phyloP scores from a whole-genome alignment of 2,888 invertebrate genomes.

The Lepetodrilus schrolli region DNA sequence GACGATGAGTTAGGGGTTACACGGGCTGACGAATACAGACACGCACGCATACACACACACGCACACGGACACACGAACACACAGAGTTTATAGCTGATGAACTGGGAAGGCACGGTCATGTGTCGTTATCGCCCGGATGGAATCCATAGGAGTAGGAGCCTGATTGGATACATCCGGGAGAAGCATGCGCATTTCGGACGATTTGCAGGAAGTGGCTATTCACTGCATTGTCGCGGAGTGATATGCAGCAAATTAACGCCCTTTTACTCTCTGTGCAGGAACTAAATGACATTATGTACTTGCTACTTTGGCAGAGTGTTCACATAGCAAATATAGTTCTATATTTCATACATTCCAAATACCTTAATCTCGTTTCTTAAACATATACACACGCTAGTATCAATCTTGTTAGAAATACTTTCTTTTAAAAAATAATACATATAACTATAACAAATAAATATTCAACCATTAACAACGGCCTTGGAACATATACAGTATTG shows the following conservation, averaged over 20 bases:
- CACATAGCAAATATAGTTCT: slow-evolving; percentile 22
- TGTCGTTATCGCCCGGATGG: slow-evolving; percentile 20
- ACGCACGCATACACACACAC: too few relatives aligned
- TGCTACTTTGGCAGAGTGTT: slow-evolving; percentile 17
- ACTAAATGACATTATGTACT: not conserved
- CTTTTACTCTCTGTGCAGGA: not conserved
- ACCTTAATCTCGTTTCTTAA: not conserved
- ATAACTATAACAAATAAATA: slow-evolving; percentile 26
- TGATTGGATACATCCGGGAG: not conserved
- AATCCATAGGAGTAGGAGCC: not conserved
- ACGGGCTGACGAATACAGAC: too few relatives aligned
- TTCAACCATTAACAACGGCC: slow-evolving; percentile 24
- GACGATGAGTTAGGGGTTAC: too few relatives aligned
- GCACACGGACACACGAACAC: not conserved
- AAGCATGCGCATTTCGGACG: not conserved
- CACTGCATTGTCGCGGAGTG: not conserved
- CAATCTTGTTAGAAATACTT: not conserved
- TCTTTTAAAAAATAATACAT: slow-evolving; percentile 21
- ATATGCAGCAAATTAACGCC: not conserved
- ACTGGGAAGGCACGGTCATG: slow-evolving; percentile 14
- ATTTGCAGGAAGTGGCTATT: not conserved
- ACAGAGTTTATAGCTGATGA: slow-evolving; percentile 2
- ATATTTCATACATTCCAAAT: slow-evolving; percentile 19
- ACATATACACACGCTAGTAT: slow-evolving; percentile 8
- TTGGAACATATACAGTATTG: slow-evolving; percentile 3